Percentiles rank a stretch among this genome's conserved stretches.
These are phyloP conservation scores for Lytechinus pictus DNA, from an alignment of 35 echinoderm and acorn worm genomes.

Conservation along the genomic window DNA sequence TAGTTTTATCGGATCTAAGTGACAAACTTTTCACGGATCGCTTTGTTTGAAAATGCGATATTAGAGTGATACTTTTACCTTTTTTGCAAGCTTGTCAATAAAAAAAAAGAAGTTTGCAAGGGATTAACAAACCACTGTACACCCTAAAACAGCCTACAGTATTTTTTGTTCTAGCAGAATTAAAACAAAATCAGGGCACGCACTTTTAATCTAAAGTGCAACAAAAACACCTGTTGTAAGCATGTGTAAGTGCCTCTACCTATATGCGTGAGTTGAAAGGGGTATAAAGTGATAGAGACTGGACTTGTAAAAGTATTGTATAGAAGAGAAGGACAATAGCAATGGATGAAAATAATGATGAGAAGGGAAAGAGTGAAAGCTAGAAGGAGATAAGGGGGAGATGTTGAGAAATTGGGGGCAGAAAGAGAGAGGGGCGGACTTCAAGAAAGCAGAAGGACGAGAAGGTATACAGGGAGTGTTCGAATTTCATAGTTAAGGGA, in stretches of 20 bases:
- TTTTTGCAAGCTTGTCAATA: neutral
- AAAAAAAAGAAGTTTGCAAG: neutral
- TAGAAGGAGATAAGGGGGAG: neutral
- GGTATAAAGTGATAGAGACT: too few relatives aligned
- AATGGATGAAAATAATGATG: too few relatives aligned
- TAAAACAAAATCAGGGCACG: neutral
- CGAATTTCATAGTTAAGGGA: too few relatives aligned
- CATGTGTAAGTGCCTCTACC: neutral
- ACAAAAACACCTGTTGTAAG: neutral
- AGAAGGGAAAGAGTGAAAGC: too few relatives aligned
- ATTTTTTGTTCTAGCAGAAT: neutral
- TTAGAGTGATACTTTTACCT: slow-evolving; percentile 19
- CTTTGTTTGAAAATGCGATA: slow-evolving; percentile 29
- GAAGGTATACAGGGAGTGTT: neutral
- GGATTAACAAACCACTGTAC: neutral
- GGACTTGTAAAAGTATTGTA: too few relatives aligned
- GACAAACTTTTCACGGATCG: slow-evolving; percentile 24
- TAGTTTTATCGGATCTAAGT: slow-evolving; percentile 31
- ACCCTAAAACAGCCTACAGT: neutral
- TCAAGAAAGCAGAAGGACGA: neutral
- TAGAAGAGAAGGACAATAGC: too few relatives aligned
- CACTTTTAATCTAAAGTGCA: slow-evolving; percentile 13
- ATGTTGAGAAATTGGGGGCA: neutral
- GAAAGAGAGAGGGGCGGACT: neutral
- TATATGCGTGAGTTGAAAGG: neutral